Conservation (phyloP, 1,140 invertebrate species). For the Scaptomyza pallida region DNA sequence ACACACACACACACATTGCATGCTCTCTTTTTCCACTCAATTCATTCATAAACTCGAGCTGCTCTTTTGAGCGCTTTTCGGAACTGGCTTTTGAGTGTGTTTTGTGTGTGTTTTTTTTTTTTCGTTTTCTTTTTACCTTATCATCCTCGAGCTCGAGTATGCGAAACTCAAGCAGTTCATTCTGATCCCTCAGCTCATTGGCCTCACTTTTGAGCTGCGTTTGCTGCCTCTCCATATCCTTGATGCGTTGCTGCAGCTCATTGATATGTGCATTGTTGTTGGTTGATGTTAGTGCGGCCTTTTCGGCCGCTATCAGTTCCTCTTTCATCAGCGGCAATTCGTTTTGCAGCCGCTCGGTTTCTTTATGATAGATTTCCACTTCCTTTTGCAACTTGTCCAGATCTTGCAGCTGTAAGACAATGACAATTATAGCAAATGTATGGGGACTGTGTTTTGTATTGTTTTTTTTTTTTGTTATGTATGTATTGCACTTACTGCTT, state of each 20-base stretch:
- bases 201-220: conserved; percentile 82
- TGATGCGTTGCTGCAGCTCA: conserved; percentile 73
- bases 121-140: conserved; percentile 65
- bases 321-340: conserved; percentile 80
- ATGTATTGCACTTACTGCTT: conserved; percentile 71
- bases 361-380: conserved; percentile 78
- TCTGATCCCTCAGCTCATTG: conserved; percentile 85
- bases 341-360: conserved; percentile 67
- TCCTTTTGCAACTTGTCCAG: conserved; percentile 82
- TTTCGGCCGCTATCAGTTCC: conserved; percentile 73
- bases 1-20: conserved; percentile 16
- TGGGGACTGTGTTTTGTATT: background rate
- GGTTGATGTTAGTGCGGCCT: conserved; percentile 48
- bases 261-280: conserved; percentile 62
- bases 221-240: conserved; percentile 81
- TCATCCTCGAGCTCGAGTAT: conserved; percentile 85
- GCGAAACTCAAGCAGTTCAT: conserved; percentile 85
- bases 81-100: conserved; percentile 61
- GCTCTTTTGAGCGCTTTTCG: conserved; percentile 39
- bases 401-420: conserved; percentile 70
- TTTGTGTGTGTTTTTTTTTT: background rate
- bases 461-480: background rate
- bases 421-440: conserved; percentile 5
- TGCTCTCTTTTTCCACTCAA: conserved; percentile 43
- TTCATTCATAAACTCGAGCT: conserved; percentile 72